Conservation (phyloP, 2,113 vertebrate species). For the Zosterops borbonicus region DNA sequence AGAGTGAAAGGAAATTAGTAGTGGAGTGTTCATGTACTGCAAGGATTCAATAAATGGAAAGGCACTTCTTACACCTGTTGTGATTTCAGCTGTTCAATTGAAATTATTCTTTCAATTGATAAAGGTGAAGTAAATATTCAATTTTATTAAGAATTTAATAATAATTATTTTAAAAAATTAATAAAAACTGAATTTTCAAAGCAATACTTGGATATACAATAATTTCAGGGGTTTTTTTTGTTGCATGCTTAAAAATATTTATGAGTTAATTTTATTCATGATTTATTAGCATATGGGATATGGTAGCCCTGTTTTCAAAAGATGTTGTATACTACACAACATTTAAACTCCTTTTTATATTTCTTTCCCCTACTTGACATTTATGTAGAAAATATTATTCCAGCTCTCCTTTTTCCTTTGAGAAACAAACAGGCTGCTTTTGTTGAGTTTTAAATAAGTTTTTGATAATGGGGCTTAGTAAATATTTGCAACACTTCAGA, state of each 20-base stretch:
- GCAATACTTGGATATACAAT: not conserved
- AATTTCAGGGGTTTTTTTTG: not conserved
- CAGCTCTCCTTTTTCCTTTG: not conserved
- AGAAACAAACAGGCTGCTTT: not conserved
- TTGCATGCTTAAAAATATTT: not conserved
- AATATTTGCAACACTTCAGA: slow-evolving; percentile 41
- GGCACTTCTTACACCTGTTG: slow-evolving; percentile 29
- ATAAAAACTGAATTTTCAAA: slow-evolving; percentile 51
- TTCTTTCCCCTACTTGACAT: not conserved
- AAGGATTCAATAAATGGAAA: slow-evolving; percentile 28
- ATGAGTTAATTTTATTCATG: not conserved
- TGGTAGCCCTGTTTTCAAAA: not conserved
- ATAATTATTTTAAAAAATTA: not conserved
- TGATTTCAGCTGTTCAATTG: not conserved
- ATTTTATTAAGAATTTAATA: not conserved
- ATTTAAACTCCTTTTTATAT: not conserved
- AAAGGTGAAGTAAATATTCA: not conserved
- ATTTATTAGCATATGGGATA: not conserved
- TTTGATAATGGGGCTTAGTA: not conserved
- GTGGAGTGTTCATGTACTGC: not conserved
- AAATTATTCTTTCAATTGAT: not conserved
- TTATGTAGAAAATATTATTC: not conserved
- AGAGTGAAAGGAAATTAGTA: slow-evolving; percentile 53
- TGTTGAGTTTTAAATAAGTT: not conserved
- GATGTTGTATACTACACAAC: not conserved